phyloP scores from a whole-genome alignment of 2,113 vertebrate genomes.

The Amphilophus citrinellus region DNA sequence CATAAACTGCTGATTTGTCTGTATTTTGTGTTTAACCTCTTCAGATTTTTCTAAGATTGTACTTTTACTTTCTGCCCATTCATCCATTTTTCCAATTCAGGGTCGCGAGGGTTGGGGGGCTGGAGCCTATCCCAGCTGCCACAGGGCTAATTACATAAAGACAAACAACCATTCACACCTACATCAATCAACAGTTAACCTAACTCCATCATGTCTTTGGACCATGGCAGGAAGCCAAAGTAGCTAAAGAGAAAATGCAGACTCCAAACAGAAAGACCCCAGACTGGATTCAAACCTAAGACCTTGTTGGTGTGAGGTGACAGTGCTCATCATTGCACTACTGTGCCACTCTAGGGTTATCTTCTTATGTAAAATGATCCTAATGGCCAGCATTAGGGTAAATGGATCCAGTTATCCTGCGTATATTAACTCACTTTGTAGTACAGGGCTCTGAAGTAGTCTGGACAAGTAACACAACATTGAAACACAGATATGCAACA shows the following conservation, averaged over 20 bases:
- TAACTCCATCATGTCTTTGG: neutral
- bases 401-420: neutral
- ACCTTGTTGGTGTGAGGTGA: neutral
- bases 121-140: neutral
- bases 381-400: neutral
- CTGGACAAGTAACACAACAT: neutral
- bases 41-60: neutral
- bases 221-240: neutral
- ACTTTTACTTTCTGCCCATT: neutral
- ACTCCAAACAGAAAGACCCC: neutral
- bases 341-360: neutral
- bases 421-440: neutral
- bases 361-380: neutral
- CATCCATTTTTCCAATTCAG: neutral
- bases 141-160: neutral
- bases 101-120: accelerated
- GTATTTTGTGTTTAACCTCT: neutral
- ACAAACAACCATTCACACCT: neutral
- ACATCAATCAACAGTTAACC: neutral
- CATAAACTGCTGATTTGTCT: neutral
- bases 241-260: neutral
- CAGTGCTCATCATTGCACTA: neutral
- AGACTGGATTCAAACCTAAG: neutral
- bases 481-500: neutral
- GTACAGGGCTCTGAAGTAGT: neutral